phyloP scores from a whole-genome alignment of 2,797 vertebrate species.

The Sebastes trivittatus region DNA sequence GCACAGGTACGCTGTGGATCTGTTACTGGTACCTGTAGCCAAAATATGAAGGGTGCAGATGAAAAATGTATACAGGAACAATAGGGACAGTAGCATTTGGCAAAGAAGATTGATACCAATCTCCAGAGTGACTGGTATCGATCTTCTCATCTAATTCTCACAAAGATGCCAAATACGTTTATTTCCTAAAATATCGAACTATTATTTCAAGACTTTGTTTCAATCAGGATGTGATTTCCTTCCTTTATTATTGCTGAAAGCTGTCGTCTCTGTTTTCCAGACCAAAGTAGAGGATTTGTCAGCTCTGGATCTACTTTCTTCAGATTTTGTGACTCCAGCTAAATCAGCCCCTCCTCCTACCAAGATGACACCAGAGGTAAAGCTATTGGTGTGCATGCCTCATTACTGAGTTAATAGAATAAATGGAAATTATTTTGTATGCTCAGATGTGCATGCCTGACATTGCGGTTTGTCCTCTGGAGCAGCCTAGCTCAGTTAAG shows the following conservation, averaged over 20 bases:
- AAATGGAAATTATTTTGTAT: not conserved
- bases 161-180: not conserved
- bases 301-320: conserved; percentile 42
- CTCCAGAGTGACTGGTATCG: not conserved
- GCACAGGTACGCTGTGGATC: conserved; percentile 35
- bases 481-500: not conserved
- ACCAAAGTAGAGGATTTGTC: conserved; percentile 40
- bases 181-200: not conserved
- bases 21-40: not conserved
- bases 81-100: not conserved
- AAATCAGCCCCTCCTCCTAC: conserved; percentile 28
- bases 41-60: not conserved
- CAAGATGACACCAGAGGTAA: conserved; percentile 44
- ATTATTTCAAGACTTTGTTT: not conserved
- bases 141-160: not conserved
- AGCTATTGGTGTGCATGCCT: not conserved
- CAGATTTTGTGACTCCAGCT: conserved; percentile 50
- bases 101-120: not conserved
- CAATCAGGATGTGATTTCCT: not conserved
- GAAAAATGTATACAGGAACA: not conserved
- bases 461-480: not conserved
- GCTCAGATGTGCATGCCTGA: not conserved
- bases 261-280: conserved; percentile 25
- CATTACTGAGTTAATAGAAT: not conserved
- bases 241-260: not conserved